phyloP scores from a whole-genome alignment of 2,888 invertebrate genomes.

The Baccha elongata region DNA sequence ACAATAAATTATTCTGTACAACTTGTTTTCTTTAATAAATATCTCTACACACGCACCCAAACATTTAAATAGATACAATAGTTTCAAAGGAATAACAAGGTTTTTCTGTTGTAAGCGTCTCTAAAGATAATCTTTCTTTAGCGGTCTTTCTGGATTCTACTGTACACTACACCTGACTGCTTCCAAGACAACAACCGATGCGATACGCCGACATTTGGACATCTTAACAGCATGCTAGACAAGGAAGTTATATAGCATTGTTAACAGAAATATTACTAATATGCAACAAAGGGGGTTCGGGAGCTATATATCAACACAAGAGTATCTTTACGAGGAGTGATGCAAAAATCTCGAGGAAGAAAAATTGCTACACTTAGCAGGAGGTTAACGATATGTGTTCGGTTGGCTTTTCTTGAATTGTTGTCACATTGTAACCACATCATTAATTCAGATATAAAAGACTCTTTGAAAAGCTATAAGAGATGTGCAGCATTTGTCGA shows the following conservation, averaged over 20 bases:
- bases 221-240: slow-evolving; percentile 68
- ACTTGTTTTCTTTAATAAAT: slow-evolving; percentile 44
- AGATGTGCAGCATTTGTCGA: neutral
- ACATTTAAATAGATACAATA: slow-evolving; percentile 9
- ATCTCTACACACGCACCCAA: slow-evolving; percentile 23
- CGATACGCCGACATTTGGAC: slow-evolving; percentile 36
- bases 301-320: slow-evolving; percentile 9
- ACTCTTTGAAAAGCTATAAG: neutral
- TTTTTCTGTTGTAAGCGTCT: slow-evolving; percentile 54
- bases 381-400: slow-evolving; percentile 73
- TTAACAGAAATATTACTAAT: slow-evolving; percentile 73
- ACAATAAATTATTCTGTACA: slow-evolving; percentile 62
- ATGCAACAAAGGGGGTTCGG: slow-evolving; percentile 36
- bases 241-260: slow-evolving; percentile 68
- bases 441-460: slow-evolving; percentile 50
- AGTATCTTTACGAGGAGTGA: neutral
- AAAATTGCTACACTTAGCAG: slow-evolving; percentile 73
- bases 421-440: slow-evolving; percentile 72
- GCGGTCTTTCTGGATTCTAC: slow-evolving; percentile 37
- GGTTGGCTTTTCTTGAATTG: slow-evolving; percentile 71
- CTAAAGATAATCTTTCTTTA: slow-evolving; percentile 60
- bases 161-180: neutral
- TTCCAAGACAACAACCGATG: slow-evolving; percentile 1
- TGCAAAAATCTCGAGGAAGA: slow-evolving; percentile 53
- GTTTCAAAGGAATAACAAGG: slow-evolving; percentile 55